phyloP scores from a whole-genome alignment of 2,113 vertebrate genomes.

The Chunga burmeisteri region DNA sequence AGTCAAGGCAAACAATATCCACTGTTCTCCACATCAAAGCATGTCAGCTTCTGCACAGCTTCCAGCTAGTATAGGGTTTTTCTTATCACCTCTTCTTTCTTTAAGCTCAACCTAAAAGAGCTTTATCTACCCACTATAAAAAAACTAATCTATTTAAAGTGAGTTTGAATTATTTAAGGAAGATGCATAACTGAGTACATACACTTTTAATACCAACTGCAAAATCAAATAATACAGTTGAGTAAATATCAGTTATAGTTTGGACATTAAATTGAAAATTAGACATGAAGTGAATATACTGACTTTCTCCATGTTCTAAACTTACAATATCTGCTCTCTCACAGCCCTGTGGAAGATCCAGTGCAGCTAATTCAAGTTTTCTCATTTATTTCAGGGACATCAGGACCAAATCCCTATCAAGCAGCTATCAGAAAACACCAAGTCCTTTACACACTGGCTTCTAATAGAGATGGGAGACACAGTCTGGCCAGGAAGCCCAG shows the following conservation, averaged over 20 bases:
- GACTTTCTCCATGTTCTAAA: not conserved
- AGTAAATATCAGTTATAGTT: not conserved
- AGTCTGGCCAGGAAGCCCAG: not conserved
- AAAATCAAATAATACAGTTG: not conserved
- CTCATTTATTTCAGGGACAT: not conserved
- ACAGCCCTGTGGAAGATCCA: not conserved
- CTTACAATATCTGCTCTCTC: not conserved
- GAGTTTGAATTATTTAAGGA: not conserved
- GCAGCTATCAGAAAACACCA: not conserved
- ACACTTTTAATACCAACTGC: not conserved
- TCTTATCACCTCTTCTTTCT: not conserved
- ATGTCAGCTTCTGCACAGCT: not conserved
- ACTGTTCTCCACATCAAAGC: not conserved
- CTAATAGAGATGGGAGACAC: not conserved
- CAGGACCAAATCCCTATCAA: not conserved
- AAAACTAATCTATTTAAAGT: not conserved
- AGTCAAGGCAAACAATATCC: not conserved
- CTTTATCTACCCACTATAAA: not conserved
- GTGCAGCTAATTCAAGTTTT: not conserved
- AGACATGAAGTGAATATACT: not conserved
- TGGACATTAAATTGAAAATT: not conserved
- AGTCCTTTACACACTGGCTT: not conserved
- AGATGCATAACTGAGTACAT: not conserved
- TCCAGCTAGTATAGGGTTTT: not conserved
- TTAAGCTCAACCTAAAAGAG: not conserved